Conservation (phyloP, 2,888 invertebrate genomes). For the Caenorhabditis sp. region DNA sequence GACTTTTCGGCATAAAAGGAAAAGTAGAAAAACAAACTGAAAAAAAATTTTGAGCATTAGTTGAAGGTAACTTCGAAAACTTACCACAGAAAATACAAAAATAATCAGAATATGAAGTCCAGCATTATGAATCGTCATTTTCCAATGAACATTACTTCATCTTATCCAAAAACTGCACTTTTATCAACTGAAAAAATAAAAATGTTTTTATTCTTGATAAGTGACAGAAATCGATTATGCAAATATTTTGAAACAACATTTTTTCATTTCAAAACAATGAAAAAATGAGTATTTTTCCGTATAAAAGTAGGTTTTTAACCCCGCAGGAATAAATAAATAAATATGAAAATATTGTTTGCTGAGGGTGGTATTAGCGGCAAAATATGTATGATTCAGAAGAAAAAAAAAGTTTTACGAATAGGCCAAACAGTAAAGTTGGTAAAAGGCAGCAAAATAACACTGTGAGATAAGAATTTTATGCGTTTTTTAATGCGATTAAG, state of each 20-base stretch:
- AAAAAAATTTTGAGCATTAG: conserved; percentile 2
- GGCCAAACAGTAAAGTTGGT: not conserved
- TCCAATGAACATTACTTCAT: not conserved
- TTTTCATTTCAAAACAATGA: not conserved
- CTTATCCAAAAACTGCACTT: not conserved
- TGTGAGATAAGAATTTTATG: not conserved
- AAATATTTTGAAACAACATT: not conserved
- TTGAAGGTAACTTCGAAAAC: not conserved
- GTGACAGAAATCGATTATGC: not conserved
- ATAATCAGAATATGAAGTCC: conserved; percentile 47
- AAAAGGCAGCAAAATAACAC: not conserved
- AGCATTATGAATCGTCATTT: conserved; percentile 52
- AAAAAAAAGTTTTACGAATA: not conserved
- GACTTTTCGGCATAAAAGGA: conserved; percentile 34
- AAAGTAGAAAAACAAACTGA: conserved; percentile 43
- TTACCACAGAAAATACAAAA: conserved; percentile 43
- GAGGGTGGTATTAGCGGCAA: not conserved
- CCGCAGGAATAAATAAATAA: not conserved
- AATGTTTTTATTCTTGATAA: not conserved
- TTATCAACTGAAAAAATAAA: not conserved
- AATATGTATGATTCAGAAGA: not conserved
- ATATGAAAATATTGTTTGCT: not conserved
- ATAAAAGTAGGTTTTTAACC: no score
- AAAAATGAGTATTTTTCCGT: not conserved
- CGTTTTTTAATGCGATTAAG: not conserved